Evolutionary conservation across 2,888 invertebrate genomes (phyloP), one percentile per base, ranked within the genome.

Genomic region (Phymatocera aterrima): DNA sequence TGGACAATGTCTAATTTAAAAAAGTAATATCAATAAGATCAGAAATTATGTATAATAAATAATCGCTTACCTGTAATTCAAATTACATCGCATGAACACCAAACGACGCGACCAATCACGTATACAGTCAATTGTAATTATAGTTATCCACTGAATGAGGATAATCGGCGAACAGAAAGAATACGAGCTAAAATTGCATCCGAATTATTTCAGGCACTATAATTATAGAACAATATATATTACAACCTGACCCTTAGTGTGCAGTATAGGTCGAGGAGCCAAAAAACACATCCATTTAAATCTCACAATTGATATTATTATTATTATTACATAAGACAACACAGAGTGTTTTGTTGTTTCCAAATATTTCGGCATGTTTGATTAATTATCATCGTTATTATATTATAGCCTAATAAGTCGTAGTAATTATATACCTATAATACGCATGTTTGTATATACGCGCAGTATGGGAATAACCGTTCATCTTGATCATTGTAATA

Each of bases 341-440:
- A 77, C 24, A 37, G 77, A 79, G 79, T 79, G 77, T 70, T 77
- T 64, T 54, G 18, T 48, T 61, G 61, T 78, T 72, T 51, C 77
- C 75, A n/a, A 78, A 57, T 70, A 70, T 37, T 79, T 78, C 74
- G 65, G 75, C 54, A 72, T 51, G 31, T 78, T 78, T 46, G 78
- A 54, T 72, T 51, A 72, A 51, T 72, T 51, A 72, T 68, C 68
- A 15, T 43, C 43, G 8, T 10, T 43, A n/a, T 43, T 43, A 12
- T 43, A 43, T 68, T 68, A 68, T 46, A 68, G 43, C 43, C 68
- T 68, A 68, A 68, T 68, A 68, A 68, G 68, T 68, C 68, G 68
- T 68, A 68, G 46, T 68, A 68, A 24, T 46, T 65, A 40, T 68
- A 64, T 68, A n/a, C n/a, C n/a, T n/a, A n/a, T n/a, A n/a, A n/a